Evolutionary conservation across 2,888 invertebrate species (phyloP).

Genomic region (Dicycla oo): DNA sequence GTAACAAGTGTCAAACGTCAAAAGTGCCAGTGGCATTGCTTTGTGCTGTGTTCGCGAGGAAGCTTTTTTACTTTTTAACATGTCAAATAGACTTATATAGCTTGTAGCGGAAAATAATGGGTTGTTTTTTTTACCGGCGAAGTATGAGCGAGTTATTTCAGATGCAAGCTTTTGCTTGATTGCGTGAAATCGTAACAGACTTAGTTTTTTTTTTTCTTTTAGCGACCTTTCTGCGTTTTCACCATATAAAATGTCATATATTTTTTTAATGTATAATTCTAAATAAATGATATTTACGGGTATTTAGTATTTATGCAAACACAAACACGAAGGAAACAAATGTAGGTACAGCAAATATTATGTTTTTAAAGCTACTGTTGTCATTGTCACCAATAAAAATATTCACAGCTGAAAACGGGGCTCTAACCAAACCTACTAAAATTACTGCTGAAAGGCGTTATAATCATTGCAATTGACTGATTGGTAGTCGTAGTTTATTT

Average conservation of each 20-base stretch:
- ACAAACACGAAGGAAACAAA: too few species aligned
- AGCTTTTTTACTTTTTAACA: constrained; percentile 34
- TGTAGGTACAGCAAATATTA: too few species aligned
- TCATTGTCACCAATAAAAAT: too few species aligned
- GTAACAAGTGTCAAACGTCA: constrained; percentile 51
- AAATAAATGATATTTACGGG: too few species aligned
- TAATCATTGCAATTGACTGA: background rate
- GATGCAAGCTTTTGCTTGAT: background rate
- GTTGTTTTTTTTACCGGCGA: background rate
- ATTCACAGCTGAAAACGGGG: background rate
- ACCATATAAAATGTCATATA: too few species aligned
- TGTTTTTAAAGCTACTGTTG: background rate
- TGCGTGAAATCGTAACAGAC: background rate
- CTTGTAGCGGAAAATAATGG: constrained; percentile 16
- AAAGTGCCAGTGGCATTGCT: constrained; percentile 50
- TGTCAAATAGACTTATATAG: constrained; percentile 27
- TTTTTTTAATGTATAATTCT: too few species aligned
- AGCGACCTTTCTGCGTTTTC: background rate
- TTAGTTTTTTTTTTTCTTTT: background rate
- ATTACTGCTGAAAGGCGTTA: background rate
- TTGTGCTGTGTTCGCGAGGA: constrained; percentile 31
- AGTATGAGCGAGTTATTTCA: constrained; percentile 1
- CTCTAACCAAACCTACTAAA: background rate
- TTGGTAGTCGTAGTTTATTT: background rate
- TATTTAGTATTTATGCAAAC: too few species aligned